Conservation (phyloP, 2,888 invertebrate genomes). For the Biston betularia region DNA sequence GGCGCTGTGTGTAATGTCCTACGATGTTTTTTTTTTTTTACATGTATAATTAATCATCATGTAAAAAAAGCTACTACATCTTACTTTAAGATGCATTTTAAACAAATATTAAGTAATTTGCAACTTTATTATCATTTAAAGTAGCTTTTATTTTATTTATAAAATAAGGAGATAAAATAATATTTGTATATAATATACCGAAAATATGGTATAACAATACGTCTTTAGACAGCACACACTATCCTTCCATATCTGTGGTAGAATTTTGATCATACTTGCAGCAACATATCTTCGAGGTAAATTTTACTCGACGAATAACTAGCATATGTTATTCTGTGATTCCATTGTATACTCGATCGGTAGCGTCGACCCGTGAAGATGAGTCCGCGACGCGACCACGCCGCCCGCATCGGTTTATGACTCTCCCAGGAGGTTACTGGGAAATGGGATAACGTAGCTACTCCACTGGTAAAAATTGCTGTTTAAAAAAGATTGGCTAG, state of each 20-base stretch:
- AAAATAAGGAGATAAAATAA: too few species aligned
- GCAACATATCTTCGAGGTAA: neutral
- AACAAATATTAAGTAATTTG: neutral
- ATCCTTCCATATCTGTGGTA: neutral
- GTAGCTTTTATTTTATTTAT: too few species aligned
- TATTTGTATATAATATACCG: too few species aligned
- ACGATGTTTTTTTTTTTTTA: too few species aligned
- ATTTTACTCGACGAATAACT: neutral
- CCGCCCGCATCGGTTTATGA: constrained; percentile 73
- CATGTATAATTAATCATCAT: too few species aligned
- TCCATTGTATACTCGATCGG: constrained; percentile 54
- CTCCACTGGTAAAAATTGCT: constrained; percentile 1
- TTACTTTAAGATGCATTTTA: too few species aligned
- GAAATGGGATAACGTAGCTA: constrained; percentile 37
- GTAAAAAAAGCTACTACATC: too few species aligned
- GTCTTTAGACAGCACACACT: too few species aligned
- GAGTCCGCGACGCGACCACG: constrained; percentile 72
- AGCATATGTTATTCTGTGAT: constrained; percentile 27
- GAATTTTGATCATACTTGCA: constrained; percentile 1
- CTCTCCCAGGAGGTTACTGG: constrained; percentile 59
- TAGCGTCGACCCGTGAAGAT: constrained; percentile 39
- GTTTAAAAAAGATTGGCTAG: neutral
- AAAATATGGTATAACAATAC: neutral
- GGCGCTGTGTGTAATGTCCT: too few species aligned
- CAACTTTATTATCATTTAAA: too few species aligned